These are phyloP conservation scores for Hydrotaea diabolus DNA, from an alignment of 2,888 invertebrate genomes.

Conservation along the genomic window DNA sequence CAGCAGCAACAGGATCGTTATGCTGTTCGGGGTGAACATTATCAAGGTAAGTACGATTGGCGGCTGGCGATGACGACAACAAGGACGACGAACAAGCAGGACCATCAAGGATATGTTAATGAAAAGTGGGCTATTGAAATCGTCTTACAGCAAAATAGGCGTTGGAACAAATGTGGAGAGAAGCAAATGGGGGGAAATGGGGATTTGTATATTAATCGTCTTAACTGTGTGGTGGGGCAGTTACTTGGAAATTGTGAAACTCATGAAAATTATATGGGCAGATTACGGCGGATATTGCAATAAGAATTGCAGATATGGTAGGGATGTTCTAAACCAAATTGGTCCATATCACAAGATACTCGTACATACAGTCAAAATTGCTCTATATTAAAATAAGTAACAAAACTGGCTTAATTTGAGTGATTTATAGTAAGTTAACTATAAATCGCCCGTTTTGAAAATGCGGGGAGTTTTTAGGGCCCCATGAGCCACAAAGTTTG, in stretches of 20 bases:
- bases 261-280: background rate
- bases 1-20: slow-evolving; percentile 73
- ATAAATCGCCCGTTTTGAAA: no score
- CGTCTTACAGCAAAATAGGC: background rate
- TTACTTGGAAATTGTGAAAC: background rate
- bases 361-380: no score
- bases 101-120: background rate
- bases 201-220: background rate
- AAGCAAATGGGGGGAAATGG: background rate
- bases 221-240: background rate
- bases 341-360: no score
- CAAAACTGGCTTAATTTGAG: no score
- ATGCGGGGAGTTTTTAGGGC: no score
- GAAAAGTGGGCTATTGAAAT: background rate
- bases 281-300: no score
- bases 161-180: background rate
- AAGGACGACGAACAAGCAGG: background rate
- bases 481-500: no score
- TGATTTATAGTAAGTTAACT: no score
- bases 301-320: no score
- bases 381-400: no score
- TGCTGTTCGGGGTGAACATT: slow-evolving; percentile 70
- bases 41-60: slow-evolving; percentile 75
- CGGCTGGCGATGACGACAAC: background rate
- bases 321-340: no score